These are phyloP conservation scores for Oscheius sp. DNA, from an alignment of 2,888 invertebrate species.

Conservation along the genomic window DNA sequence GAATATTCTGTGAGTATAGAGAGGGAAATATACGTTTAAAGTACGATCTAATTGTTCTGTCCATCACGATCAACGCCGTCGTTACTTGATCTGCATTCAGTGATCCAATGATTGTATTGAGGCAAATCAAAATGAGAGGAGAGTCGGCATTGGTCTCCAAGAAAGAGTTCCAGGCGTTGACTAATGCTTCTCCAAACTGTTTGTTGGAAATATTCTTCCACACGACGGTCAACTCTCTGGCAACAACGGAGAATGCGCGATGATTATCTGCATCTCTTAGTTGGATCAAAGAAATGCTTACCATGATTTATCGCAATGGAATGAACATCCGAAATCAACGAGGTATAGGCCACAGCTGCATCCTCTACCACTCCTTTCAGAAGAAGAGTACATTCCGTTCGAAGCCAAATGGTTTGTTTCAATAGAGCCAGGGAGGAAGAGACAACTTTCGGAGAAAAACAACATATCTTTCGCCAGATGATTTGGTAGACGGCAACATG, in stretches of 20 bases:
- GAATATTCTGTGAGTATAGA: neutral
- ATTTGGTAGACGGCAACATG: constrained; percentile 42
- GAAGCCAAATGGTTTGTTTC: constrained; percentile 56
- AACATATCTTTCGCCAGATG: constrained; percentile 63
- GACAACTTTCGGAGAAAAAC: constrained; percentile 45
- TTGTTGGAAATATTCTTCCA: constrained; percentile 57
- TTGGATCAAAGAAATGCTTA: constrained; percentile 12
- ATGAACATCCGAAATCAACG: constrained; percentile 48
- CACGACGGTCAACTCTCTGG: constrained; percentile 57
- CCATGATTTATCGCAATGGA: constrained; percentile 41
- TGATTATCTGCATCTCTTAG: constrained; percentile 39
- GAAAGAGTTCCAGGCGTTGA: constrained; percentile 47
- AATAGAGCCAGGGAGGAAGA: constrained; percentile 24
- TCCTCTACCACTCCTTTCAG: constrained; percentile 37
- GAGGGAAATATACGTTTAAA: constrained; percentile 53
- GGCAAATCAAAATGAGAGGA: constrained; percentile 45
- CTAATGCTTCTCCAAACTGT: constrained; percentile 52
- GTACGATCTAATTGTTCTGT: constrained; percentile 55
- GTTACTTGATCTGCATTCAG: constrained; percentile 53
- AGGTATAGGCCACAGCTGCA: constrained; percentile 46
- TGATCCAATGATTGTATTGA: constrained; percentile 47
- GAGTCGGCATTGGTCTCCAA: constrained; percentile 42
- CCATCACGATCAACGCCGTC: constrained; percentile 57
- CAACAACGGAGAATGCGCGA: constrained; percentile 47
- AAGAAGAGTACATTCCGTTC: constrained; percentile 53